Evolutionary conservation across 1,140 invertebrate genomes (phyloP), one percentile per base, ranked within the genome.

Genomic region (Leptinotarsa defecta): DNA sequence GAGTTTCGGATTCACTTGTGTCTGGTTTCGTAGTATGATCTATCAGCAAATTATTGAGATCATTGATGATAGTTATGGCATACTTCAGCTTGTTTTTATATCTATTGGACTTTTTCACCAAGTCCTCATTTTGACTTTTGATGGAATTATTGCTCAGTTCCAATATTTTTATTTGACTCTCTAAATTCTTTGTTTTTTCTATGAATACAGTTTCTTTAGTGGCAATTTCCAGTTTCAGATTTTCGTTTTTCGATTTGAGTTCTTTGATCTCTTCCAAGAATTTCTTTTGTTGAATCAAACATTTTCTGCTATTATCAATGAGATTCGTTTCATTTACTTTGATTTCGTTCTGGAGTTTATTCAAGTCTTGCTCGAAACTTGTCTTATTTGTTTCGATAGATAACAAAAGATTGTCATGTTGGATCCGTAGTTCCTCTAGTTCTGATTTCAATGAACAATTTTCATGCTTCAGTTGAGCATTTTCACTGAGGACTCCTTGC

Each of bases 11-110:
- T n/a, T 49, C 49, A 8, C 13, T 68, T 15, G 64, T 72, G 17
- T 72, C 69, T 4, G 70, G 74, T 64, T 73, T 76, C 6, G 27
- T 67, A 6, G 48, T 20, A 24, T 73, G 19, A 19, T 72, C 69
- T 27, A 48, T 62, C 4, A 76, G 68, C 20, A 76, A 64, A 4
- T 68, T 34, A 48, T 76, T 76, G 27, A 76, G 63, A 71, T 76
- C 74, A 24, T 76, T 76, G 1, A 76, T 70, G n/a, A 76, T 76
- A 71, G 71, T 72, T 13, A 76, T 70, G 1, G 74, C 74, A 20
- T 76, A 70, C 20, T 61, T 76, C 48, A 76, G 48, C 68, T 76
- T 76, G 3, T 17, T 68, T 34, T 76, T 76, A 48, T 76, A 76
- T 61, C 65, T 76, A 3, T 52, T 49, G 6, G 57, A 65, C 67